A percentile compares a stretch with the other conserved stretches of the same genome.
These are phyloP conservation scores for Peucedramus taeniatus DNA, from an alignment of 2,113 vertebrate species.

Conservation along the genomic window DNA sequence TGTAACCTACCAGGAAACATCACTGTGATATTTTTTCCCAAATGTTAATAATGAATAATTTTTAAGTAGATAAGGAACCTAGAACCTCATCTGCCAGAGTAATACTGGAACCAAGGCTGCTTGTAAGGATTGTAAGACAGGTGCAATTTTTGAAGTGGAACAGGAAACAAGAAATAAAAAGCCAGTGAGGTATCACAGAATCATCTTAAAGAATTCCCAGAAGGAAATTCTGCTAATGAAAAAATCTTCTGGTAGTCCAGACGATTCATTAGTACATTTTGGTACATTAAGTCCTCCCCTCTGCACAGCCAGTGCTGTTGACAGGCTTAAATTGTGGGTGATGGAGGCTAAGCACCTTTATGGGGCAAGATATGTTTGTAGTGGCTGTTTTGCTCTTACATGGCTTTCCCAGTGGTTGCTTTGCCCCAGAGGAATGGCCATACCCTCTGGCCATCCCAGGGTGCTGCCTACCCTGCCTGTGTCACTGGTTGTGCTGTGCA, in stretches of 20 bases:
- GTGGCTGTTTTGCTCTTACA: not conserved
- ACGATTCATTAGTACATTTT: not conserved
- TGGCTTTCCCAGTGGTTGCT: not conserved
- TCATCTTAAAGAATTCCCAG: not conserved
- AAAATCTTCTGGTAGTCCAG: not conserved
- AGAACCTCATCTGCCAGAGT: not conserved
- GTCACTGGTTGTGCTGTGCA: not conserved
- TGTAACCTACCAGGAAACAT: not conserved
- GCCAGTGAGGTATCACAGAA: not conserved
- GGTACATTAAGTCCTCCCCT: not conserved
- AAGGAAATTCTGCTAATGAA: not conserved
- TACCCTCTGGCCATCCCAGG: not conserved
- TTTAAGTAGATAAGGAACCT: not conserved
- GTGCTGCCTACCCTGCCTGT: not conserved
- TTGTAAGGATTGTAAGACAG: not conserved
- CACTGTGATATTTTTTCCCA: not conserved
- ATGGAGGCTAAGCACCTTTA: not conserved
- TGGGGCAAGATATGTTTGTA: not conserved
- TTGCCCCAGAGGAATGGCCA: not conserved
- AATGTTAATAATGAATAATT: conserved; percentile 24
- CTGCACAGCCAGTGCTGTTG: not conserved
- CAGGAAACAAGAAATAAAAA: not conserved
- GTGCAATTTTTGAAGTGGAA: not conserved
- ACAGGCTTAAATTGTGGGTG: not conserved
- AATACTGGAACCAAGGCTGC: not conserved